A percentile compares a stretch with the other conserved stretches of the same genome.
Evolutionary conservation across 2,888 invertebrate genomes (phyloP).

Genomic region (Eupithecia pulchellata): DNA sequence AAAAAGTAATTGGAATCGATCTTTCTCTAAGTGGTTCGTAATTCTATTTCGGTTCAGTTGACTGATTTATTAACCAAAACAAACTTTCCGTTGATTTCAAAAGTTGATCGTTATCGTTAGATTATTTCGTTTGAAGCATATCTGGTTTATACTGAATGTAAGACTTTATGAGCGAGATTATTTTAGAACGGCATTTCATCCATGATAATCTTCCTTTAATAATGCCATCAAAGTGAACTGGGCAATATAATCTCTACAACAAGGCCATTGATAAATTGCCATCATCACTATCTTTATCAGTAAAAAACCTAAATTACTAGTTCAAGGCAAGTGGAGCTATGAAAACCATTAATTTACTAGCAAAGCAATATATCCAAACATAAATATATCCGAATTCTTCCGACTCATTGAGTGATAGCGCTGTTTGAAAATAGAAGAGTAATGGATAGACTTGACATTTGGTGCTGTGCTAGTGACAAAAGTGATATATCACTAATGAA

Average conservation of each 20-base stretch:
- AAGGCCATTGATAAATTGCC: conserved; percentile 16
- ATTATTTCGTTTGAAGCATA: conserved; percentile 20
- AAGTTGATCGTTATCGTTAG: conserved; percentile 14
- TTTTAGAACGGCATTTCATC: neutral
- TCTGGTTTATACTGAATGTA: conserved; percentile 15
- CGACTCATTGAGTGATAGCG: conserved; percentile 47
- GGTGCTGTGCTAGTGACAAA: conserved; percentile 36
- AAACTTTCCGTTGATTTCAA: conserved; percentile 12
- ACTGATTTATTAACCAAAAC: conserved; percentile 29
- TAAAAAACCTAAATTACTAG: conserved; percentile 43
- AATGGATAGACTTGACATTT: conserved; percentile 15
- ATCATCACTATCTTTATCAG: conserved; percentile 20
- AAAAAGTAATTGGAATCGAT: conserved; percentile 7
- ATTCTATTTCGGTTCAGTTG: conserved; percentile 18
- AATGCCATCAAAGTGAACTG: neutral
- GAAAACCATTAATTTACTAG: conserved; percentile 59
- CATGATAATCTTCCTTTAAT: neutral
- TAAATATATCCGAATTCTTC: conserved; percentile 59
- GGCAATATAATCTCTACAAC: conserved; percentile 2
- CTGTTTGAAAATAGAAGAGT: conserved; percentile 21
- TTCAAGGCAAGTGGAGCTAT: conserved; percentile 58
- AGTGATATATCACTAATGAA: neutral
- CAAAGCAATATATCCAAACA: conserved; percentile 61
- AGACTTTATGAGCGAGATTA: conserved; percentile 9
- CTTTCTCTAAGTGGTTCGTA: conserved; percentile 11